A percentile compares a stretch with the other conserved stretches of the same genome.
Evolutionary conservation across 2,888 invertebrate species (phyloP).

Genomic region (Atethmia centrago): DNA sequence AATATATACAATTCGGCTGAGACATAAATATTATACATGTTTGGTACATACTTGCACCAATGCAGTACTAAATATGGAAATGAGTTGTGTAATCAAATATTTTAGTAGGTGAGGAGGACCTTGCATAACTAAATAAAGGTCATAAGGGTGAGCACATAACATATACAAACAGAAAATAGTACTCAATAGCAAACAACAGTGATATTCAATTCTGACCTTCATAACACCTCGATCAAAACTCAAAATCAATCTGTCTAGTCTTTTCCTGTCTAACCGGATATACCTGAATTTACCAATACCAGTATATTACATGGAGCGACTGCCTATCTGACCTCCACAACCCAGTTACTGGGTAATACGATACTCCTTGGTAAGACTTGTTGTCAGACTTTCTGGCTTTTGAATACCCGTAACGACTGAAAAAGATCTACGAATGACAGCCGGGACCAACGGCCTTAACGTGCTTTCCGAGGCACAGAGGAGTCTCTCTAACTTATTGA

Average conservation of each 20-base stretch:
- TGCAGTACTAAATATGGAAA: conserved; percentile 13
- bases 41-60: neutral
- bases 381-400: neutral
- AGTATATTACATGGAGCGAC: neutral
- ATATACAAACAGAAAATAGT: conserved; percentile 26
- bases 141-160: conserved; percentile 10
- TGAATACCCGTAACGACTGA: neutral
- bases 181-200: neutral
- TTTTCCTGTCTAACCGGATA: neutral
- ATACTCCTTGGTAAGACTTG: neutral
- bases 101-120: neutral
- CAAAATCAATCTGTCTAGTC: neutral
- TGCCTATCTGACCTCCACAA: too few relatives aligned
- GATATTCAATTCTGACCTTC: conserved; percentile 11
- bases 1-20: too few relatives aligned
- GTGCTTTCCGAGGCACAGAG: neutral
- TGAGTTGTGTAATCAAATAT: neutral
- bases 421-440: neutral
- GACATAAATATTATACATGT: too few relatives aligned
- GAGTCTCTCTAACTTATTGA: too few relatives aligned
- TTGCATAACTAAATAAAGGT: conserved; percentile 36
- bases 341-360: neutral
- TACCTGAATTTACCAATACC: neutral
- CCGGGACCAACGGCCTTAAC: neutral
- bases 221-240: neutral